Evolutionary conservation across 2,888 invertebrate species (phyloP).

Genomic region (Sturmia bella): DNA sequence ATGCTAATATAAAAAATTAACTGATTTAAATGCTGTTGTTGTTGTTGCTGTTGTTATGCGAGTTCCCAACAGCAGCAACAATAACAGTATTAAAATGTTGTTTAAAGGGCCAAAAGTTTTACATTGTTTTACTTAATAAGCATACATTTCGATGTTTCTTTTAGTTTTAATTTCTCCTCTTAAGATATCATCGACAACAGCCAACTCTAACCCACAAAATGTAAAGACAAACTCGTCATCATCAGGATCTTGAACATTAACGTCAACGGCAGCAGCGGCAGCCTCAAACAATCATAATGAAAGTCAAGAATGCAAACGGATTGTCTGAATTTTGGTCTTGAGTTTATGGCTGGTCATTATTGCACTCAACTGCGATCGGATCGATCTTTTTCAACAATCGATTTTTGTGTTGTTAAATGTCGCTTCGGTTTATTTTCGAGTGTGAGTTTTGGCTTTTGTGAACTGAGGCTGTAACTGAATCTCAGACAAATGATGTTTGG

Average conservation of each 20-base stretch:
- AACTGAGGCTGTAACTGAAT: conserved; percentile 29
- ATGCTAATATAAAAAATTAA: conserved; percentile 69
- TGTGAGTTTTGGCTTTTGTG: conserved; percentile 48
- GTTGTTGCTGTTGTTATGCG: conserved; percentile 36
- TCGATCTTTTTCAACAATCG: conserved; percentile 64
- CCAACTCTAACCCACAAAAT: conserved; percentile 56
- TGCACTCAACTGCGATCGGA: conserved; percentile 59
- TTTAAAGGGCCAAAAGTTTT: conserved; percentile 51
- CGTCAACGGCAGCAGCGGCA: conserved; percentile 10
- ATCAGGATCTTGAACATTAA: conserved; percentile 24
- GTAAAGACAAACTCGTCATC: conserved; percentile 42
- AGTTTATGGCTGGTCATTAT: conserved; percentile 45
- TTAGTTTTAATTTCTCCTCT: conserved; percentile 62
- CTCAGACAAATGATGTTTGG: conserved; percentile 20
- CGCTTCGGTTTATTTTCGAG: conserved; percentile 56
- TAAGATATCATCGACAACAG: conserved; percentile 64
- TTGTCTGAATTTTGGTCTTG: conserved; percentile 40
- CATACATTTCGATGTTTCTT: conserved; percentile 44
- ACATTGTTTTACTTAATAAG: conserved; percentile 66
- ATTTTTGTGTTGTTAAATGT: conserved; percentile 65
- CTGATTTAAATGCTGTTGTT: conserved; percentile 67
- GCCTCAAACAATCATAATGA: conserved; percentile 15
- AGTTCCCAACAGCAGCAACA: conserved; percentile 38
- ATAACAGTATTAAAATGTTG: conserved; percentile 27
- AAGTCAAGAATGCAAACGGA: conserved; percentile 38